Evolutionary conservation across 2,797 vertebrate genomes (phyloP), one percentile per base, ranked within the genome.

Genomic region (Syngnathus acus): DNA sequence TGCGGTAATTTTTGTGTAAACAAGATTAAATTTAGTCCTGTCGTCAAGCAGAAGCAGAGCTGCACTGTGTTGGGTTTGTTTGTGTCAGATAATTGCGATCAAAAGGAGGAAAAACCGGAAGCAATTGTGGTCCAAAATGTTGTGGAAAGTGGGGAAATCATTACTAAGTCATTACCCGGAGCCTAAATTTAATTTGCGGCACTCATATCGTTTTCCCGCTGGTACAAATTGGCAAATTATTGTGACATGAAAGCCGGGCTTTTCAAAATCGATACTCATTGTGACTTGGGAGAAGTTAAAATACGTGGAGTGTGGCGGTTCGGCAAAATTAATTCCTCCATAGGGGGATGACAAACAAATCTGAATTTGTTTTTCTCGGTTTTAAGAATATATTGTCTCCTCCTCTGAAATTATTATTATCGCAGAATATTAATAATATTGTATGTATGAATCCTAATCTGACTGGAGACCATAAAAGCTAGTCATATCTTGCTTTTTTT

Each of bases 331-430:
- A 9, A 38, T 38, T 59, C n/a, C 16, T 59, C 57, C 37, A 23
- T 62, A 23, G 57, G 32, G 61, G 57, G 66, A 65, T 59, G 69
- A 48, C 39, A 71, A 8, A 62, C n/a, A 67, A 62, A 55, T 42
- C 10, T n/a, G 50, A 51, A 51, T 21, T 21, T 21, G 48, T 51
- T 8, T n/a, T 51, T 51, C 19, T 9, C n/a, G 3, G 50, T 61
- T 19, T 19, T 8, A 7, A 32, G 11, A 23, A 26, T 14, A 13
- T 32, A 13, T 58, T 19, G 55, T 32, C 26, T 32, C 26, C 26
- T 3, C 26, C 26, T 32, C 2, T 32, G 26, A 32, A 32, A 32
- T 32, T 32, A 3, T 32, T 32, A 32, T 32, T 32, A 32, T 32
- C 2, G 26, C 26, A 32, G 3, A 32, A 32, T 32, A 32, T 19